phyloP scores from a whole-genome alignment of 2,797 vertebrate species.

The Lindbergichthys nudifrons region DNA sequence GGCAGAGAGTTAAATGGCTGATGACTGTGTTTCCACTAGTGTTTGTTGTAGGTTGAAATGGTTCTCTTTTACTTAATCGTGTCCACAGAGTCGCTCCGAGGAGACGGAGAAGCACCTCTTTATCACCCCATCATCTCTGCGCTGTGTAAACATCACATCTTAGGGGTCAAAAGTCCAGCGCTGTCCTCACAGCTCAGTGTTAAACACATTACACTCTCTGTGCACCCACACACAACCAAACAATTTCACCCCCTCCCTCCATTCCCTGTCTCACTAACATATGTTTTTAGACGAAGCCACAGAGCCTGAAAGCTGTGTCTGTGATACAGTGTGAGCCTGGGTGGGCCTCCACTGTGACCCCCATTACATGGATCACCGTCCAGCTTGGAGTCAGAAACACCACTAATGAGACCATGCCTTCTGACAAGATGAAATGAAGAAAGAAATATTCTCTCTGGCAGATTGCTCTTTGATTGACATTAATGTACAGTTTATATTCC shows the following conservation, averaged over 20 bases:
- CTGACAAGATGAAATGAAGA: conserved; percentile 5
- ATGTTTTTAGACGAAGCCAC: conserved; percentile 24
- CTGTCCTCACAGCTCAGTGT: conserved; percentile 45
- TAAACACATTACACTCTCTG: conserved; percentile 41
- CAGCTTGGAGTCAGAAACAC: conserved; percentile 16
- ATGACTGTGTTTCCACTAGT: conserved; percentile 16
- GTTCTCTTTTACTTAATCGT: conserved; percentile 29
- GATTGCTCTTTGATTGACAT: conserved; percentile 48
- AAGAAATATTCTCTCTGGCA: background rate
- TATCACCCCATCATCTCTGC: conserved; percentile 65
- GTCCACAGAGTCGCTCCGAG: conserved; percentile 39
- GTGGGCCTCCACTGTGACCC: conserved; percentile 32
- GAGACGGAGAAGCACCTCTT: conserved; percentile 63
- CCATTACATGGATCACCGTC: conserved; percentile 36
- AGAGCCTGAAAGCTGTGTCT: conserved; percentile 26
- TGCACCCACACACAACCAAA: conserved; percentile 21
- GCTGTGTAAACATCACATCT: conserved; percentile 63
- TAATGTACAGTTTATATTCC: conserved; percentile 54
- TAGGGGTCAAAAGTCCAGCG: conserved; percentile 74
- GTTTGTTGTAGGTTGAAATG: conserved; percentile 19
- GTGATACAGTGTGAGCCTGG: conserved; percentile 4
- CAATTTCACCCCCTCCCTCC: background rate
- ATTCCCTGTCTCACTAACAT: background rate
- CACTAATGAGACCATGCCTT: conserved; percentile 16
- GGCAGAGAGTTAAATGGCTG: conserved; percentile 32